Base-by-base conservation (phyloP, 92 coral and sea anemone species). In the Galaxea fascicularis region DNA sequence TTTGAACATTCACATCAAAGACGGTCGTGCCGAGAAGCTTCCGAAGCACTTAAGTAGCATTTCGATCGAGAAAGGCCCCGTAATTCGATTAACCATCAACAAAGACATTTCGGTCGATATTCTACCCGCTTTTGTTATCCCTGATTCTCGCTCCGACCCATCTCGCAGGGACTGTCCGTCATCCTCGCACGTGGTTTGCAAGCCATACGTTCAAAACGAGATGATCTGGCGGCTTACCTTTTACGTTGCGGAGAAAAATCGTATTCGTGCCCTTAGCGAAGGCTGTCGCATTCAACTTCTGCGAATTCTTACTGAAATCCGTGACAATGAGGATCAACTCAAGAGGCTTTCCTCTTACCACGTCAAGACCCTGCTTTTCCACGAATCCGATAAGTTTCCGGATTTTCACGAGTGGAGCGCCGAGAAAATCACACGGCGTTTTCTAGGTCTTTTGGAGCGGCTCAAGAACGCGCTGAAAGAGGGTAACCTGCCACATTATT, bases 121-220 rank as follows among this genome's bases (percentile, higher is more conserved):
- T 30, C 77, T 94, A 29, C 99, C 99, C 26, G 99, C 99, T 22
- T 97, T 97, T 84, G 99, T 97, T 49, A 89, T 95, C 52, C 98
- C 99, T 9, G 99, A 97, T 63, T 97, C 95, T 4, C 98, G 99
- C 27, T 85, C 86, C 58, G 97, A 95, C 53, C 93, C 96, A 46
- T 90, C 97, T 14, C 92, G 97, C 47, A 94, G 94, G 22, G 98
- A 94, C 69, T 95, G 98, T 27, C 99, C 99, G 0, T 95, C 98
- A 12, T 97, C 99, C 0, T 97, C 99, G 15, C 99, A 97, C 77
- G 93, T 95, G 27, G 97, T 97, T 7, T 93, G 93, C 83, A 86
- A 94, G 79, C 89, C 96, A 0, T 87, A 75, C 63, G 84, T 86
- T 45, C 95, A 92, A 66, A 95, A 81, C 85, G 98, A 91, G 71